These are phyloP conservation scores for Gasterosteus aculeatus DNA, from an alignment of 2,113 vertebrate genomes.

Conservation along the genomic window DNA sequence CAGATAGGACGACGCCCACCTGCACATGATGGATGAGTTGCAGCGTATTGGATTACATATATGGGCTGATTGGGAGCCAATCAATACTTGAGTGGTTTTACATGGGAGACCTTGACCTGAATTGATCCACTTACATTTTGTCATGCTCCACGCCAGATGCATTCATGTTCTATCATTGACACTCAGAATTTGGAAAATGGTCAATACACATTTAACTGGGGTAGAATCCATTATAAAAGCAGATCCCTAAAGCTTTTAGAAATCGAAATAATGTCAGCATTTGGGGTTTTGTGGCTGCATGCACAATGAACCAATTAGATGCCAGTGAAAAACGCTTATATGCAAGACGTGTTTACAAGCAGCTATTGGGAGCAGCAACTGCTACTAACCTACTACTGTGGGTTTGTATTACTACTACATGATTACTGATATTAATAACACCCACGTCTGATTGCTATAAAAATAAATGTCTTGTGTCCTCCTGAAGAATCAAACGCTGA, in stretches of 20 bases:
- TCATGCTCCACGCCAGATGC: conserved; percentile 14
- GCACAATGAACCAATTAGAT: background rate
- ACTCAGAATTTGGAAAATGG: background rate
- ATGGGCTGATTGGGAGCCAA: conserved; percentile 24
- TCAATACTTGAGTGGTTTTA: conserved; percentile 56
- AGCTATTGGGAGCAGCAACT: background rate
- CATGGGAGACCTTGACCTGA: conserved; percentile 47
- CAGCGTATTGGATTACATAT: conserved; percentile 40
- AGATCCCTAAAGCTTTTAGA: background rate
- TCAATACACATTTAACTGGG: background rate
- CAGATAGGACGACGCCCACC: conserved; percentile 27
- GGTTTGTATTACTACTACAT: background rate
- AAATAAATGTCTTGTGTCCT: background rate
- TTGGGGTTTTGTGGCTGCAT: background rate
- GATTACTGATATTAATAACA: too few relatives aligned
- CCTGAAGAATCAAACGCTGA: too few relatives aligned
- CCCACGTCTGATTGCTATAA: background rate
- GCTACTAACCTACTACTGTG: background rate
- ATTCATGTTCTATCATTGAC: conserved; percentile 28
- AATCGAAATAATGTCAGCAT: background rate
- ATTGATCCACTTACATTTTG: conserved; percentile 54
- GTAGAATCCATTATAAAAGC: background rate
- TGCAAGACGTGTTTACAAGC: background rate
- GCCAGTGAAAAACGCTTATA: background rate
- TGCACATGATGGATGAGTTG: conserved; percentile 25